Base-by-base conservation (phyloP, 2,797 vertebrate species). In the Taeniopygia guttata region DNA sequence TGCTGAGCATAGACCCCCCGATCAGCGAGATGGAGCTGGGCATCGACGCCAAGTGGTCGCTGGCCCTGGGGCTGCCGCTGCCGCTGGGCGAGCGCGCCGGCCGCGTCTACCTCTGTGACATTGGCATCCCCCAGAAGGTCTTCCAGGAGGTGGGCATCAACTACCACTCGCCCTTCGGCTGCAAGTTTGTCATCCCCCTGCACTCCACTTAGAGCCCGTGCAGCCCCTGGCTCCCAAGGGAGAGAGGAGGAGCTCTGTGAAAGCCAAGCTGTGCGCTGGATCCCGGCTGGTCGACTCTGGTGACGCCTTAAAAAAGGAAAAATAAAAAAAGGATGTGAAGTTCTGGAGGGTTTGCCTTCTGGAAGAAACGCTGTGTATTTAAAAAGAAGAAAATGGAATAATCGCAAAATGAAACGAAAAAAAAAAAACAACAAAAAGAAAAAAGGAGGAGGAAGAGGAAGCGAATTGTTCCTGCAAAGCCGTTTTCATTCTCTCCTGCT, bases 141-240 rank as follows among this genome's bases (percentile, higher is more conserved):
- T 99, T 99, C 94, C 98, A 99, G 90, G 99, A 99, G 95, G 99
- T 99, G 95, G 99, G 99, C 92, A 98, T 99, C 96, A 99, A 98
- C 94, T 99, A 99, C 97, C 99, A 98, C 97, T 99, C 99, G 1
- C 99, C 99, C 21, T 99, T 99, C 1, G 99, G 99, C 84, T 99
- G 99, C 98, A 99, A 99, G 95, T 99, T 99, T 7, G 99, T 99
- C 96, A 99, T 99, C 93, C 99, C 99, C 1, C 96, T 99, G 91
- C 99, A 99, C 90, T 99, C 98, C 30, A 98, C 98, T 43, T 99
- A 98, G 97, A 82, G 68, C 58, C 38, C 2, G 1, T 7, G 32
- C 49, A 3, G 69, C 60, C 10, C 7, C 1, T 1, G 19, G 52
- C 73, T 79, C 55, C 3, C 49, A 26, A 82, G 60, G 75, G 82